Conservation (phyloP, 2,113 vertebrate species). For the Mustelus asterias region DNA sequence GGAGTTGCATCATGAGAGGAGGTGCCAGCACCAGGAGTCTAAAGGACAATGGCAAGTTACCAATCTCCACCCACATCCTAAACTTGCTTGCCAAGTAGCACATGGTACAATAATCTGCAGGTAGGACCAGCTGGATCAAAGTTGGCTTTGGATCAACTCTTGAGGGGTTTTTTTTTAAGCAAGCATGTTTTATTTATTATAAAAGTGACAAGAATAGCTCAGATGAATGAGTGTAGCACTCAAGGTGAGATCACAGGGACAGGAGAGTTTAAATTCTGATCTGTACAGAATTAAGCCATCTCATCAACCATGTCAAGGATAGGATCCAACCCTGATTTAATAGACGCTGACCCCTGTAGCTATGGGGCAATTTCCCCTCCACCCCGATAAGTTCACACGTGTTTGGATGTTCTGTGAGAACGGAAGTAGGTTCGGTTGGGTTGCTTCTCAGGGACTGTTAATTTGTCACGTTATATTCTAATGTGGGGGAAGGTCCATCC, state of each 20-base stretch:
- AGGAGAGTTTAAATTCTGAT: neutral
- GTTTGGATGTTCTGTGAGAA: neutral
- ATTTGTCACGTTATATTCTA: neutral
- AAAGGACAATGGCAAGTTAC: slow-evolving; percentile 32
- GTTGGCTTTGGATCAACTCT: slow-evolving; percentile 7
- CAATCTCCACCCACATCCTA: slow-evolving; percentile 33
- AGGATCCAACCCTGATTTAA: no score
- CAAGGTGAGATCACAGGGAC: neutral
- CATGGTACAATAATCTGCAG: slow-evolving; percentile 26
- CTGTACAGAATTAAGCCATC: neutral
- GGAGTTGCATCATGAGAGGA: slow-evolving; percentile 27
- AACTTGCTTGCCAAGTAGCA: neutral
- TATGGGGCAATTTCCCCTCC: neutral
- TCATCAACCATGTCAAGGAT: neutral
- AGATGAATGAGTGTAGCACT: neutral
- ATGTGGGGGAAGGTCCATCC: neutral
- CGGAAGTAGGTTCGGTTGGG: neutral
- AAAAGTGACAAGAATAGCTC: neutral
- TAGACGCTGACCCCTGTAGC: neutral
- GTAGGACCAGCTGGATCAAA: neutral
- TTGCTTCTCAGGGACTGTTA: neutral
- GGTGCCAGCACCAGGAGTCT: slow-evolving; percentile 6
- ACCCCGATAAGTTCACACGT: neutral
- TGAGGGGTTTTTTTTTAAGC: neutral
- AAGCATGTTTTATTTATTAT: neutral